These are phyloP conservation scores for Sternotherus odoratus DNA, from an alignment of 2,797 vertebrate genomes.

Conservation along the genomic window DNA sequence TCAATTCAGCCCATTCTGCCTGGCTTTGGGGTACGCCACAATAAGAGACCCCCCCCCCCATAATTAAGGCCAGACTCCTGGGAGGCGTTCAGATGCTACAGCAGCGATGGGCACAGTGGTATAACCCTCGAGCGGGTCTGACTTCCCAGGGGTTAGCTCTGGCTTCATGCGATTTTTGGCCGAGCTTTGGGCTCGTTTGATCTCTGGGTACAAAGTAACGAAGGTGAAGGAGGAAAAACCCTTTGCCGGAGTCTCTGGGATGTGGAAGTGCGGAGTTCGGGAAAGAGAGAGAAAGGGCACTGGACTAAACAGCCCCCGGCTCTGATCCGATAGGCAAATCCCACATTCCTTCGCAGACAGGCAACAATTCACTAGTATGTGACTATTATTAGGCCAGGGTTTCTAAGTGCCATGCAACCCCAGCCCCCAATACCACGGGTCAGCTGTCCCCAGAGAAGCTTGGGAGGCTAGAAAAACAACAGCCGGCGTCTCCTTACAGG, in stretches of 20 bases:
- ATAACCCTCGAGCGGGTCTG: neutral
- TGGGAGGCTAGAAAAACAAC: too few relatives aligned
- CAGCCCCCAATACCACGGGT: neutral
- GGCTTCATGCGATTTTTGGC: neutral
- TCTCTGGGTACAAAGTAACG: neutral
- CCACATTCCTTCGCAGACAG: too few relatives aligned
- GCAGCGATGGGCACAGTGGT: rapidly evolving
- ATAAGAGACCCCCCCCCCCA: too few relatives aligned
- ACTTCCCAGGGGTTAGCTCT: neutral
- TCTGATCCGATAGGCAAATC: neutral
- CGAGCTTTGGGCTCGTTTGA: neutral
- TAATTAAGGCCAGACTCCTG: neutral
- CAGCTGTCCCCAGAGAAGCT: neutral
- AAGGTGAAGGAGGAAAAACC: neutral
- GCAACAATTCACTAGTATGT: neutral
- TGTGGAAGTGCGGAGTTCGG: neutral
- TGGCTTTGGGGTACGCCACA: rapidly evolving
- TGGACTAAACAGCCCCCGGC: rapidly evolving
- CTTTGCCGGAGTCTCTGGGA: rapidly evolving
- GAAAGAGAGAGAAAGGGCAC: neutral
- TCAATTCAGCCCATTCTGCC: rapidly evolving
- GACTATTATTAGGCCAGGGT: neutral
- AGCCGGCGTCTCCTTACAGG: conserved; percentile 81
- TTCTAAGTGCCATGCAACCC: neutral
- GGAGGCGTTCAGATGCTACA: rapidly evolving